phyloP scores from a whole-genome alignment of 2,888 invertebrate genomes.

The Stenotaenia linearis region DNA sequence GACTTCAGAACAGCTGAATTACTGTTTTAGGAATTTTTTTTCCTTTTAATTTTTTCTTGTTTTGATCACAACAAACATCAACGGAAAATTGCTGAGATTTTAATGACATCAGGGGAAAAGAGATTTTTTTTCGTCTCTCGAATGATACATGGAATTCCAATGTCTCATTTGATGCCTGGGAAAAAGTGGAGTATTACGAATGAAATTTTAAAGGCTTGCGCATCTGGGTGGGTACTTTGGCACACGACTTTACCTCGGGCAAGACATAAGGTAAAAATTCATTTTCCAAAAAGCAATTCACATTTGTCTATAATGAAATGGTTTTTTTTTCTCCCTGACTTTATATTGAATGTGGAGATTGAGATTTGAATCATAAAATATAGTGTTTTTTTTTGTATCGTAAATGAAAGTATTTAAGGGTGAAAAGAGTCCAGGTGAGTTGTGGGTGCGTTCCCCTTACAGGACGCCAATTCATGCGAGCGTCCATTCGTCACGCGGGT shows the following conservation, averaged over 20 bases:
- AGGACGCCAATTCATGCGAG: conserved; percentile 8
- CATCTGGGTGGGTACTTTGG: conserved; percentile 21
- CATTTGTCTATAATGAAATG: conserved; percentile 19
- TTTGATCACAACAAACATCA: not conserved
- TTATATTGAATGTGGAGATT: not conserved
- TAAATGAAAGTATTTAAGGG: conserved; percentile 1
- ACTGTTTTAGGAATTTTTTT: not conserved
- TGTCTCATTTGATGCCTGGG: not conserved
- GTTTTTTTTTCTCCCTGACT: not conserved
- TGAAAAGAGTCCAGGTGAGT: conserved; percentile 26
- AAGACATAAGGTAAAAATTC: conserved; percentile 19
- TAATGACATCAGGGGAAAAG: not conserved
- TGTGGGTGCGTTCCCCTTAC: conserved; percentile 21
- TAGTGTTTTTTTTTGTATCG: not conserved
- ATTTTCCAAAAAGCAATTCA: conserved; percentile 20
- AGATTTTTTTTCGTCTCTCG: not conserved
- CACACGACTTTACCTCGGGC: conserved; percentile 18
- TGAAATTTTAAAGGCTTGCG: conserved; percentile 20
- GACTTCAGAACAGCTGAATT: not conserved
- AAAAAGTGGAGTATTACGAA: not conserved
- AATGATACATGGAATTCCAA: conserved; percentile 17
- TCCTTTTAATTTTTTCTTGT: not conserved
- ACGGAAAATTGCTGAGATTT: not conserved
- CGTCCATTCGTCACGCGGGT: conserved; percentile 19
- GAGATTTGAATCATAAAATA: not conserved